Base-by-base conservation (phyloP, 2,888 invertebrate species). In the Adelognathus sp. region DNA sequence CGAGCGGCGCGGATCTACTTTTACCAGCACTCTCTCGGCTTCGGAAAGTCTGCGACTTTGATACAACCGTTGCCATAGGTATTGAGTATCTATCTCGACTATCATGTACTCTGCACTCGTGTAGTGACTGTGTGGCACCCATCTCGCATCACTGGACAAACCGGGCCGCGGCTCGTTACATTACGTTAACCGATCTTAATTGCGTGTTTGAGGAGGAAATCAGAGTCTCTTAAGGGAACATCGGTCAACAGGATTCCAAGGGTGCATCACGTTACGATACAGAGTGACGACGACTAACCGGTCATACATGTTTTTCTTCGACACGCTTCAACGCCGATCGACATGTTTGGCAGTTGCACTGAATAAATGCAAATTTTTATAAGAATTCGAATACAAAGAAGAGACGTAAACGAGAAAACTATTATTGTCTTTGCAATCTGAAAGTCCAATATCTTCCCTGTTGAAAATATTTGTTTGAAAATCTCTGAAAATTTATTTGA, bases 111-210 rank as follows among this genome's bases (percentile, higher is more conserved):
- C 14, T 44, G n/a, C 18, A 24, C 16, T 4, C 11, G 21, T 7
- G 46, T 46, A 46, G 18, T 21, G 46, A 6, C 21, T 5, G 18
- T 29, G n/a, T 52, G 31, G 41, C 61, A 16, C n/a, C n/a, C 9
- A 33, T 56, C 73, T 64, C 58, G 67, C 9, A 50, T 58, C 56
- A 44, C 41, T 74, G 36, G 33, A 39, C 60, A 61, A 21, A 41
- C 50, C 11, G 24, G 33, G 7, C 1, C 18, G 7, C 1, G n/a
- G 16, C 39, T 52, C 14, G 27, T 44, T 31, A 33, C 54, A 69
- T 21, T 36, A 41, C 41, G 54, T 29, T 56, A 41, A 50, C 66
- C 36, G 39, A 66, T 39, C 36, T 50, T 58, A 41, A 58, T 69
- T 44, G 44, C 29, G 2, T 14, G 31, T 58, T 31, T 46, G n/a